Evolutionary conservation across 2,888 invertebrate genomes (phyloP).

Genomic region (Drosophila austrosaltans): DNA sequence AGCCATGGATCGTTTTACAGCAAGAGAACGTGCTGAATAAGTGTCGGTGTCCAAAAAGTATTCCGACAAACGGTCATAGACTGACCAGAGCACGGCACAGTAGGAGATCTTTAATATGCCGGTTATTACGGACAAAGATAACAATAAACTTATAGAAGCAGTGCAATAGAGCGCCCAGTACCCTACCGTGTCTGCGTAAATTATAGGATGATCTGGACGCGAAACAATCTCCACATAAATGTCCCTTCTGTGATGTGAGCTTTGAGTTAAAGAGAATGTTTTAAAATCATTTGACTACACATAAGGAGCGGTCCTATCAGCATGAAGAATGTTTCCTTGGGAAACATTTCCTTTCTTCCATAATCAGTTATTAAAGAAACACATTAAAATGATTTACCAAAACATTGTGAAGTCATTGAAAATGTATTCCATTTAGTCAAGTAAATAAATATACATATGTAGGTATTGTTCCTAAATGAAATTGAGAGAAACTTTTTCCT

Average conservation of each 20-base stretch:
- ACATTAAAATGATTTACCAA: background rate
- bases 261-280: constrained; percentile 23
- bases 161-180: too few relatives aligned
- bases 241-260: constrained; percentile 29
- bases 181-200: too few relatives aligned
- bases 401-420: background rate
- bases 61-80: too few relatives aligned
- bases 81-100: too few relatives aligned
- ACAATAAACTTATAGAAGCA: too few relatives aligned
- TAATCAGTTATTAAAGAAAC: background rate
- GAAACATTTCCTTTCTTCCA: background rate
- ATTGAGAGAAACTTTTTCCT: too few relatives aligned
- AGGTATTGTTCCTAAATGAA: background rate
- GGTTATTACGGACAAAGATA: too few relatives aligned
- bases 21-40: too few relatives aligned
- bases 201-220: background rate
- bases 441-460: too few relatives aligned
- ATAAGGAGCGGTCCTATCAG: constrained; percentile 17
- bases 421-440: background rate
- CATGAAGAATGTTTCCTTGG: background rate
- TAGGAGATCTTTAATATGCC: too few relatives aligned
- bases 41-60: too few relatives aligned
- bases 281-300: constrained; percentile 35
- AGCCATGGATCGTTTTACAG: too few relatives aligned
- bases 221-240: constrained; percentile 3